These are phyloP conservation scores for Coenonympha glycerion DNA, from an alignment of 2,888 invertebrate species.

Conservation along the genomic window DNA sequence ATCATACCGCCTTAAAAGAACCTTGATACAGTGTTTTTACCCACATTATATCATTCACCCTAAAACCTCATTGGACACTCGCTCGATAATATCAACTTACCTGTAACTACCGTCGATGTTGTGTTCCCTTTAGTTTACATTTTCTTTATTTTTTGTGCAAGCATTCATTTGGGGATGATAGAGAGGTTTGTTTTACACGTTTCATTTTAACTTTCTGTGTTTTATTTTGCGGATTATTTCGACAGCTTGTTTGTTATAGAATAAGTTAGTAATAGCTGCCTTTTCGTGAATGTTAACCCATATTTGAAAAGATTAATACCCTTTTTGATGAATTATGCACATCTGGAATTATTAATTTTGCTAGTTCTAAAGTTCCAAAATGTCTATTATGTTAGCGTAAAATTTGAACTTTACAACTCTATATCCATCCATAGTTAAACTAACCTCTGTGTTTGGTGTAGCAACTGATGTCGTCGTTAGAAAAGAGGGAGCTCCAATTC, in stretches of 20 bases:
- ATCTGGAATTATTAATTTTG: too few species aligned
- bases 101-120: slow-evolving; percentile 16
- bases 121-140: slow-evolving; percentile 39
- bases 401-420: too few species aligned
- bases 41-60: slow-evolving; percentile 3
- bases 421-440: too few species aligned
- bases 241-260: slow-evolving; percentile 34
- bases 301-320: too few species aligned
- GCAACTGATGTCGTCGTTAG: slow-evolving; percentile 96
- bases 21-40: background rate
- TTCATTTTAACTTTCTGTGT: slow-evolving; percentile 35
- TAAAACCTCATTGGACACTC: slow-evolving; percentile 4
- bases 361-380: too few species aligned
- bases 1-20: background rate
- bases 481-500: slow-evolving; percentile 96
- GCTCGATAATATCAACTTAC: slow-evolving; percentile 1
- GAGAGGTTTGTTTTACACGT: slow-evolving; percentile 69
- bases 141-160: slow-evolving; percentile 62
- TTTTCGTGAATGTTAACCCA: background rate
- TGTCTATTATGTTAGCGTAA: too few species aligned
- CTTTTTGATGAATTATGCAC: too few species aligned
- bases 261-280: background rate
- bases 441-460: slow-evolving; percentile 56
- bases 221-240: slow-evolving; percentile 34
- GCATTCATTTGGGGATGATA: slow-evolving; percentile 78